Conservation (phyloP, 2,888 invertebrate genomes). For the Epistrophe grossulariae region DNA sequence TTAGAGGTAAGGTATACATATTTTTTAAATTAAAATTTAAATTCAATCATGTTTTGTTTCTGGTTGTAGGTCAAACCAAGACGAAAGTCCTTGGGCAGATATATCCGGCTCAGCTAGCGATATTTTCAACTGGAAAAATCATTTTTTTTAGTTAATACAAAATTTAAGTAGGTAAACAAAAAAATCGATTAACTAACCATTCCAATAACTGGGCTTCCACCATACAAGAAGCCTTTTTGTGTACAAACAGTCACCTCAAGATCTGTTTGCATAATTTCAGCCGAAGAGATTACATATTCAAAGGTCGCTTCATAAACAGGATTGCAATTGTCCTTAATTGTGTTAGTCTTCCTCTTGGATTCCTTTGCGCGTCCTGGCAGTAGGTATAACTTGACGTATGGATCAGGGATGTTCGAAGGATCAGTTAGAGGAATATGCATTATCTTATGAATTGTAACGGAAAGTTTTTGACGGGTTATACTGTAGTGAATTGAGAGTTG, state of each 20-base stretch:
- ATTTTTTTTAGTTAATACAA: not conserved
- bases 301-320: conserved; percentile 96
- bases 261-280: conserved; percentile 90
- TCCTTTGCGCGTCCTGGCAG: conserved; percentile 93
- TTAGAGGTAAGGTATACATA: not conserved
- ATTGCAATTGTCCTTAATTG: conserved; percentile 94
- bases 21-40: not conserved
- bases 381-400: conserved; percentile 94
- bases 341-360: conserved; percentile 93
- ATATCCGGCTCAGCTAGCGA: conserved; percentile 81
- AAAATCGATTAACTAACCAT: conserved; percentile 85
- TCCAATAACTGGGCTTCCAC: conserved; percentile 93
- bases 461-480: conserved; percentile 91
- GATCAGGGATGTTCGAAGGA: conserved; percentile 93
- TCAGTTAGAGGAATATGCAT: conserved; percentile 93
- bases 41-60: conserved; percentile 90
- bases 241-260: conserved; percentile 95
- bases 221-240: conserved; percentile 92
- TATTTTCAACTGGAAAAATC: conserved; percentile 79
- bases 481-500: conserved; percentile 94
- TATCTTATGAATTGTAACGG: conserved; percentile 94
- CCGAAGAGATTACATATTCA: conserved; percentile 93
- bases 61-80: conserved; percentile 82
- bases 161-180: conserved; percentile 5
- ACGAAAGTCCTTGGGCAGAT: conserved; percentile 81